phyloP scores from a whole-genome alignment of 2,113 vertebrate genomes.

The Machaerirhynchus nigripectus region DNA sequence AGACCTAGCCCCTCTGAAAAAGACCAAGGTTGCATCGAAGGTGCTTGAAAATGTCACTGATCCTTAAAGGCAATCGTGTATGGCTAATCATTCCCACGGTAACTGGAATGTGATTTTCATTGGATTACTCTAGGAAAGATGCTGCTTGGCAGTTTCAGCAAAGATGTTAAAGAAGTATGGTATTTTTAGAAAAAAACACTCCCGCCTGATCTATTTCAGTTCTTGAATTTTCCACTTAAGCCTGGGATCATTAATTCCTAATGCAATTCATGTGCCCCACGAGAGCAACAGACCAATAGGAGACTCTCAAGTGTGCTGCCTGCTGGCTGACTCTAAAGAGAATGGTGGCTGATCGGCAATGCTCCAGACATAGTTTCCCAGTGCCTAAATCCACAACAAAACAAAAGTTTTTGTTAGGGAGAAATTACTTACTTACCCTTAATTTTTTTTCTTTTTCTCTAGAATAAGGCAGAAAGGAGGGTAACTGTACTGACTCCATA shows the following conservation, averaged over 20 bases:
- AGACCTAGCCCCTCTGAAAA: background rate
- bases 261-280: background rate
- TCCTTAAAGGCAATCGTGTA: background rate
- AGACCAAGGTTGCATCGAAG: background rate
- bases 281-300: background rate
- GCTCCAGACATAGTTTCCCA: background rate
- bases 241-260: background rate
- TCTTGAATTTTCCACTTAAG: background rate
- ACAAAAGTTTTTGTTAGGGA: background rate
- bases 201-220: background rate
- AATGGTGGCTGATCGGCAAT: background rate
- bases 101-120: background rate
- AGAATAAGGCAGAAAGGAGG: background rate
- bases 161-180: background rate
- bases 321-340: background rate
- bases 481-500: rapidly evolving
- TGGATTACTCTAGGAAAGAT: background rate
- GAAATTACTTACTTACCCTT: background rate
- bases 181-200: background rate
- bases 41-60: background rate
- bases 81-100: background rate
- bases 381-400: background rate
- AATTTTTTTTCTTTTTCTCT: background rate
- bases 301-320: background rate
- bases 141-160: background rate